Evolutionary conservation across 2,797 vertebrate species (phyloP).

Genomic region (Hephaestus fuliginosus): DNA sequence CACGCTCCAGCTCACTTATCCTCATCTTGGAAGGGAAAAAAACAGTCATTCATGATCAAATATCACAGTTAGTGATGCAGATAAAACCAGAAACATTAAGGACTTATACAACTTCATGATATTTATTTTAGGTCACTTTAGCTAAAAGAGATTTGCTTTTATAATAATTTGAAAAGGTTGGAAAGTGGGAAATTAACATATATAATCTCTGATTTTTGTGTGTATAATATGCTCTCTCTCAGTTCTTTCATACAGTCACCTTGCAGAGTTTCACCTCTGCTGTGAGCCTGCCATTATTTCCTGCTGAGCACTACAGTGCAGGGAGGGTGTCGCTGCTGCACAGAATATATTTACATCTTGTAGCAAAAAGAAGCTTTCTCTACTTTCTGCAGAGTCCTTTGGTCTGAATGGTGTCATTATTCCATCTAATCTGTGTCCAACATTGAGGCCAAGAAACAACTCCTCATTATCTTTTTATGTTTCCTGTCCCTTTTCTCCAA

Average conservation of each 20-base stretch:
- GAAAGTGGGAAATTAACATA: background rate
- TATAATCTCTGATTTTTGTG: background rate
- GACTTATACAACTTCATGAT: background rate
- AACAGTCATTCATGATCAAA: background rate
- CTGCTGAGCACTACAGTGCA: conserved; percentile 29
- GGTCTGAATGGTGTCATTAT: background rate
- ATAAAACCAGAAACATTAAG: background rate
- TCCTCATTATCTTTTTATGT: background rate
- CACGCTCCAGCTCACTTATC: conserved; percentile 88
- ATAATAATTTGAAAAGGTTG: background rate
- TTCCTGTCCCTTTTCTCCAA: background rate
- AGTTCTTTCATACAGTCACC: conserved; percentile 11
- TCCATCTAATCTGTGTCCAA: background rate
- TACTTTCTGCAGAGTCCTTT: background rate
- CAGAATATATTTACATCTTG: conserved; percentile 33
- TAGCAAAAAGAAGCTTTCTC: background rate
- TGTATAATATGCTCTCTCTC: background rate
- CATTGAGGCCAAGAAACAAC: background rate
- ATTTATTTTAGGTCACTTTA: background rate
- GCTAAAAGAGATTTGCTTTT: background rate
- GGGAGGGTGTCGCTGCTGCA: conserved; percentile 40
- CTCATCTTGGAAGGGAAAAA: conserved; percentile 77
- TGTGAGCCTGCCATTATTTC: conserved; percentile 28
- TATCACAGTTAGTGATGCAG: background rate
- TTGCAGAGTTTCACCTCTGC: conserved; percentile 48